Percentiles rank a stretch among this genome's conserved stretches.
Conservation (phyloP, 2,113 vertebrate species). For the Anseranas semipalmata region DNA sequence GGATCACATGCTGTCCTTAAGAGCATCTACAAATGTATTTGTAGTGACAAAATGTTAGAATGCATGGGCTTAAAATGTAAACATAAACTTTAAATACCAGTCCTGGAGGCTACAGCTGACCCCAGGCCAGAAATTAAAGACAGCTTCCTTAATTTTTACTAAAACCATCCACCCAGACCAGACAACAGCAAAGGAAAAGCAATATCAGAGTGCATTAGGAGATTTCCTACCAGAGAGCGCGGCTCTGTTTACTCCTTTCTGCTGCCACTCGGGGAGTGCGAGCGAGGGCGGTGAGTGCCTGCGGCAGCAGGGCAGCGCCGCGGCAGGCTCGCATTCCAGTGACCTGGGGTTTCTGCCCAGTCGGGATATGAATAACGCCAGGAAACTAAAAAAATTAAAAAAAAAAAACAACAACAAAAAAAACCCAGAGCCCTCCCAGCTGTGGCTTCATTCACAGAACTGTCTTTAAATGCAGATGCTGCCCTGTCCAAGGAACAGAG, state of each 20-base stretch:
- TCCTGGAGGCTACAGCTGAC: conserved; percentile 7
- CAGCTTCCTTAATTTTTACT: not conserved
- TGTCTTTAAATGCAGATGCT: accelerated
- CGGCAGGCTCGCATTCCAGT: not conserved
- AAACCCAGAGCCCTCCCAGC: not conserved
- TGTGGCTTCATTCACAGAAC: not conserved
- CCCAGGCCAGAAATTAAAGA: not conserved
- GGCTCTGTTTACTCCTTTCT: conserved; percentile 42
- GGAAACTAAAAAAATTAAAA: not conserved
- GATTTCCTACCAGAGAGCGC: not conserved
- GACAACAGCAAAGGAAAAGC: conserved; percentile 38
- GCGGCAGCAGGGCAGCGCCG: not conserved
- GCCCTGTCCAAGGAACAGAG: not conserved
- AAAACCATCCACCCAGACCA: conserved; percentile 39
- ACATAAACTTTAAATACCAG: conserved; percentile 14
- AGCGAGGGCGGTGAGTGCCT: not conserved
- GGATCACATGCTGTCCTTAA: not conserved
- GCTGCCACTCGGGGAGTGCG: not conserved
- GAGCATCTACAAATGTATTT: not conserved
- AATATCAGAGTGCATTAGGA: not conserved
- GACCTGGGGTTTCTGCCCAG: not conserved
- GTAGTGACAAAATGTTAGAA: not conserved
- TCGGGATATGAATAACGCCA: not conserved
- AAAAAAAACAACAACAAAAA: not conserved
- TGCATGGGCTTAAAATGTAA: not conserved